Evolutionary conservation across 2,797 vertebrate species (phyloP).

Genomic region (Hoplostethus atlanticus): DNA sequence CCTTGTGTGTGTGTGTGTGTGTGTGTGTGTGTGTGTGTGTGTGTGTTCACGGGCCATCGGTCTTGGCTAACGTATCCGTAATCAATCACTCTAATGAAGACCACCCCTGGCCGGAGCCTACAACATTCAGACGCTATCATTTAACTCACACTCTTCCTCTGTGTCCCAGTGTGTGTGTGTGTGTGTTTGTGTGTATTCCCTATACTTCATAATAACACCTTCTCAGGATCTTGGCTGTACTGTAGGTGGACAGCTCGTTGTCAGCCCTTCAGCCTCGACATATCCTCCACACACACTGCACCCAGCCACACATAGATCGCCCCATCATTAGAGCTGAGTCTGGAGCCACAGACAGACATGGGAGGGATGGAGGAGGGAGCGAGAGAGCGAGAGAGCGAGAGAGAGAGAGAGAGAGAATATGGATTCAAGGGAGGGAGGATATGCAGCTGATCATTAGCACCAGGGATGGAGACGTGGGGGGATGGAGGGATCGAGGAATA

Average conservation of each 20-base stretch:
- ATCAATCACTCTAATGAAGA: conserved; percentile 60
- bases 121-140: background rate
- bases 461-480: conserved; percentile 41
- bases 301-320: conserved; percentile 42
- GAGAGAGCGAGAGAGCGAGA: conserved; percentile 39
- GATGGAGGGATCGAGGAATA: conserved; percentile 48
- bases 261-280: conserved; percentile 61
- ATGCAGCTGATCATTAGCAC: conserved; percentile 63
- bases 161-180: conserved; percentile 5
- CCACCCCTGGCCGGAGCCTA: background rate
- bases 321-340: conserved; percentile 66
- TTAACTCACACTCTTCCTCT: conserved; percentile 15
- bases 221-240: conserved; percentile 47
- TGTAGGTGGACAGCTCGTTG: conserved; percentile 73
- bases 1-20: background rate
- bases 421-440: conserved; percentile 50
- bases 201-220: conserved; percentile 50
- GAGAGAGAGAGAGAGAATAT: conserved; percentile 41
- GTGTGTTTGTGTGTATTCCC: conserved; percentile 38
- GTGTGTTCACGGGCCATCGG: conserved; percentile 8
- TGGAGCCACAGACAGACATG: conserved; percentile 49
- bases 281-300: conserved; percentile 18
- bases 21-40: conserved; percentile 2
- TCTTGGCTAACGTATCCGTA: conserved; percentile 55
- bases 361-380: conserved; percentile 12